phyloP scores from a whole-genome alignment of 1,140 invertebrate genomes.

The Drosophila guanche region DNA sequence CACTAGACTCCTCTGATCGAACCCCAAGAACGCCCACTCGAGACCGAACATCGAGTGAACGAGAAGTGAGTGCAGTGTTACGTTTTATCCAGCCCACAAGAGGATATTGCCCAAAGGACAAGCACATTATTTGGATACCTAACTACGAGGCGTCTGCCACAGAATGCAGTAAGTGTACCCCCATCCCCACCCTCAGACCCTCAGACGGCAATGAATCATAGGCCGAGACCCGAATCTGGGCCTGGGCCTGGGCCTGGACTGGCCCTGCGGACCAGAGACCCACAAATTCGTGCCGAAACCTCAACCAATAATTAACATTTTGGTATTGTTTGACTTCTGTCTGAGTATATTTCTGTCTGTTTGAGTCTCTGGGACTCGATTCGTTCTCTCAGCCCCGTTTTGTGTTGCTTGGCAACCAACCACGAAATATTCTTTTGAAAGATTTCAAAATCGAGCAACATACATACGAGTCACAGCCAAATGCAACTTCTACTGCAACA shows the following conservation, averaged over 20 bases:
- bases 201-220: slow-evolving; percentile 52
- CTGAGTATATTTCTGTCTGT: neutral
- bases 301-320: slow-evolving; percentile 66
- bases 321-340: slow-evolving; percentile 48
- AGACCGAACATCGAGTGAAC: no score
- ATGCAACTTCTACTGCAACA: slow-evolving; percentile 23
- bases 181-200: neutral
- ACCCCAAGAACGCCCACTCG: slow-evolving; percentile 10
- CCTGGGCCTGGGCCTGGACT: slow-evolving; percentile 38
- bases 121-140: slow-evolving; percentile 40
- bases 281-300: slow-evolving; percentile 54
- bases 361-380: slow-evolving; percentile 11
- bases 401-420: slow-evolving; percentile 69
- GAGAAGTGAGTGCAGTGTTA: slow-evolving; percentile 30
- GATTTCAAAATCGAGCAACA: slow-evolving; percentile 60
- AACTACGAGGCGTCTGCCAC: slow-evolving; percentile 12
- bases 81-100: slow-evolving; percentile 20
- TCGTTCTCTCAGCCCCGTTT: slow-evolving; percentile 54
- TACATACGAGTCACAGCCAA: slow-evolving; percentile 33
- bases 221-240: neutral
- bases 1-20: slow-evolving; percentile 2
- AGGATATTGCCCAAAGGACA: slow-evolving; percentile 9
- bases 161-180: slow-evolving; percentile 65
- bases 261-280: slow-evolving; percentile 26
- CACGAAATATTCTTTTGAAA: slow-evolving; percentile 76